phyloP scores from a whole-genome alignment of 2,113 vertebrate species.

The Istiophorus platypterus region DNA sequence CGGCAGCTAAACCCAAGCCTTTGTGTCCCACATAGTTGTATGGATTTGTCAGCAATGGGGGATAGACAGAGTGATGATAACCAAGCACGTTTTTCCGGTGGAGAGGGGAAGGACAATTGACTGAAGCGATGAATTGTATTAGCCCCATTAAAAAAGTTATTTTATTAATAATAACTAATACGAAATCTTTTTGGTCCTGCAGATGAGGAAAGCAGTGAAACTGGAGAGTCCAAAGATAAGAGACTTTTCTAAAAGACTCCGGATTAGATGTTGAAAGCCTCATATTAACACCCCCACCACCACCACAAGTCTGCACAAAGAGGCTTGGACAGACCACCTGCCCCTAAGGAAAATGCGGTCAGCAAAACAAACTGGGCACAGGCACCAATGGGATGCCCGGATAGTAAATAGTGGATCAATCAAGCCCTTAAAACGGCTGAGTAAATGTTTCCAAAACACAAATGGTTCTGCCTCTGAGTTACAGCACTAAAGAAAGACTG shows the following conservation, averaged over 20 bases:
- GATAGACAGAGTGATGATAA: conserved; percentile 58
- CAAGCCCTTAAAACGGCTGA: conserved; percentile 3
- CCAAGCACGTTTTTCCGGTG: conserved; percentile 65
- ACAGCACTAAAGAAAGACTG: conserved; percentile 12
- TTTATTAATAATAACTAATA: neutral
- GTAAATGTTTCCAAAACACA: conserved; percentile 31
- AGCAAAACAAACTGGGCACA: conserved; percentile 50
- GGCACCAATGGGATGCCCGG: conserved; percentile 30
- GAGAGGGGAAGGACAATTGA: conserved; percentile 48
- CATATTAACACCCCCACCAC: conserved; percentile 38
- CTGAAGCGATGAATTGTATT: conserved; percentile 27
- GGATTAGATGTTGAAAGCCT: conserved; percentile 61
- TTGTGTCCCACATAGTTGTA: conserved; percentile 82
- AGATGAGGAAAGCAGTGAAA: conserved; percentile 41
- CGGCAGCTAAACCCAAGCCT: conserved; percentile 80
- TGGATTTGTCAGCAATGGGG: conserved; percentile 80
- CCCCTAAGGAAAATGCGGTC: conserved; percentile 49
- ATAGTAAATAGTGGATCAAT: conserved; percentile 31
- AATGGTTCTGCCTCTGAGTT: conserved; percentile 1
- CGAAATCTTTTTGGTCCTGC: conserved; percentile 4
- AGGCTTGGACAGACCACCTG: conserved; percentile 67
- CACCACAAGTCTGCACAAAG: conserved; percentile 53
- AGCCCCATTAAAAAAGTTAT: conserved; percentile 12
- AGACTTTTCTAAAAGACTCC: conserved; percentile 56
- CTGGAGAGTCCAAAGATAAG: conserved; percentile 45